A percentile compares a stretch with the other conserved stretches of the same genome.
phyloP scores from a whole-genome alignment of 2,113 vertebrate genomes.

The Myiozetetes cayanensis region DNA sequence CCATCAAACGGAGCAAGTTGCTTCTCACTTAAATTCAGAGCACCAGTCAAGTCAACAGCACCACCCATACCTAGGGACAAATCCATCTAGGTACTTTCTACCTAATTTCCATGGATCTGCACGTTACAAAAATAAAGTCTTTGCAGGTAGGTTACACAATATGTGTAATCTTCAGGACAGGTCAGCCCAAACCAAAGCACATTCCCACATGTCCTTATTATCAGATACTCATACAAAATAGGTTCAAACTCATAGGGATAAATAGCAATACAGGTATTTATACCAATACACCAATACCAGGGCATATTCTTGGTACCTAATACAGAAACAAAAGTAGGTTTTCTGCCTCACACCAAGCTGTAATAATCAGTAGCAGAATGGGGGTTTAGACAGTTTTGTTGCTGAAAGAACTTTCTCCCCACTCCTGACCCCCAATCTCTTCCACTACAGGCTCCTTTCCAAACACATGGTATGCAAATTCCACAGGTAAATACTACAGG shows the following conservation, averaged over 20 bases:
- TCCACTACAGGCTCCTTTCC: background rate
- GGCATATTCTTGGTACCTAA: background rate
- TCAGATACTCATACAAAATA: background rate
- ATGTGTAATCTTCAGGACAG: accelerated
- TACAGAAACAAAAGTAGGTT: background rate
- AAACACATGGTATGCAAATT: background rate
- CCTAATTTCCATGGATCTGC: background rate
- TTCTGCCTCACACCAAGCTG: background rate
- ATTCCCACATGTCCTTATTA: background rate
- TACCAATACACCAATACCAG: background rate
- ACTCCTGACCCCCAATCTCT: background rate
- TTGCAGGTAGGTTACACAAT: background rate
- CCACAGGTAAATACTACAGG: background rate
- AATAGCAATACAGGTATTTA: background rate
- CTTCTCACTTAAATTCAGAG: background rate
- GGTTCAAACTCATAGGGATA: background rate
- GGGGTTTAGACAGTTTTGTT: background rate
- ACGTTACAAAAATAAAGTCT: background rate
- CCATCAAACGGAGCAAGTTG: background rate
- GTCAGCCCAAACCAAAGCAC: background rate
- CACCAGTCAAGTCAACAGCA: background rate
- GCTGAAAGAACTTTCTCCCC: background rate
- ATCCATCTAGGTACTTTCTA: background rate
- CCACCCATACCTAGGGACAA: background rate
- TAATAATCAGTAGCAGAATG: background rate